Evolutionary conservation across 2,797 vertebrate species (phyloP).

Genomic region (Simalia tracyae): DNA sequence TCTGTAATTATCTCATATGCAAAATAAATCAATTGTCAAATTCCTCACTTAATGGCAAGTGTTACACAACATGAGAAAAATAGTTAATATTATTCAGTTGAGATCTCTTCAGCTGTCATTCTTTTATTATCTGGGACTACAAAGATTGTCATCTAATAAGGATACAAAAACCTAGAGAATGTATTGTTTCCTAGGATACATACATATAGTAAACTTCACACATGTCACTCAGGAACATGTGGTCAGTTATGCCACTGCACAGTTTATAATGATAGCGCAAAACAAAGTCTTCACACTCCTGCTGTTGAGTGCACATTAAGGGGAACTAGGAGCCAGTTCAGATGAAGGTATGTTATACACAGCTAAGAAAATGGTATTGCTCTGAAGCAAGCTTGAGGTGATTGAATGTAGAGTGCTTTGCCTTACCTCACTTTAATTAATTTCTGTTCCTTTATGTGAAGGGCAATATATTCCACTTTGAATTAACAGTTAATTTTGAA

Average conservation of each 20-base stretch:
- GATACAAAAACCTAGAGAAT: background rate
- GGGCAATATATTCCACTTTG: background rate
- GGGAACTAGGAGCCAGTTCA: background rate
- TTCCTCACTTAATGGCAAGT: background rate
- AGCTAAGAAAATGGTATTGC: background rate
- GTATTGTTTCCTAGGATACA: background rate
- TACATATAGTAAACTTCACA: background rate
- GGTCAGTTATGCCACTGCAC: background rate
- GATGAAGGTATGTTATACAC: background rate
- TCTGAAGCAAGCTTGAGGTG: background rate
- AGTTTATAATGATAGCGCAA: background rate
- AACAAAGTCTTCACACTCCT: background rate
- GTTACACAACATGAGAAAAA: background rate
- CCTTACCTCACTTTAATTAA: background rate
- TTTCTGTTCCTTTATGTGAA: background rate
- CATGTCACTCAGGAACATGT: background rate
- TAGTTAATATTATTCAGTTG: background rate
- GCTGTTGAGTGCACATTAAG: background rate
- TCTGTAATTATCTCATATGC: background rate
- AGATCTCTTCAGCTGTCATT: background rate
- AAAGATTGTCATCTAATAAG: background rate
- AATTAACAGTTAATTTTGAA: background rate
- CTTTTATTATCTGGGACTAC: background rate
- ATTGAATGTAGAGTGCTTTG: background rate
- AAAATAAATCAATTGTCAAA: background rate